Evolutionary conservation across 2,888 invertebrate genomes (phyloP), one percentile per base, ranked within the genome.

Genomic region (Isotomurus palustris): DNA sequence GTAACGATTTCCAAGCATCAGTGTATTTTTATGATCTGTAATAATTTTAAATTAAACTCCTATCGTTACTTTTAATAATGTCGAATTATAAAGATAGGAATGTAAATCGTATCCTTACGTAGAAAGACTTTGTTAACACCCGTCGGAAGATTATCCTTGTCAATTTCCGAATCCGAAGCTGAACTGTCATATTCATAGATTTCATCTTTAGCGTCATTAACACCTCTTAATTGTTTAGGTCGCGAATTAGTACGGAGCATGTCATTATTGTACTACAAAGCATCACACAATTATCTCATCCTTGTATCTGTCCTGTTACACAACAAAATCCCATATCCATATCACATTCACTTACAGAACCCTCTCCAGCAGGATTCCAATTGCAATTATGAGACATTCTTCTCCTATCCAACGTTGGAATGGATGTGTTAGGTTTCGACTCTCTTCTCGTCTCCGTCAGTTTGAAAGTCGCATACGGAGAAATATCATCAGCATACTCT

Each of bases 401-500:
- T 38, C 58, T 53, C 28, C 66, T 48, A 29, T 66, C 66, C 21
- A 66, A 45, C 10, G 64, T 64, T 32, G 61, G 53, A 24, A 60
- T 58, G 5, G 49, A 25, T 24, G 53, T 53, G 52, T 51, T 62
- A 48, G 58, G 59, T 38, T 64, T 47, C 8, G 64, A 60, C 29
- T 68, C 66, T 41, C 66, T 49, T 32, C 47, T 55, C 28, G 62
- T 58, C 47, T 68, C 66, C 43, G 62, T 66, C 69, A 81, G 75
- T 73, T 81, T 79, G 74, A 81, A 81, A 64, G 81, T 81, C 53
- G 81, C 82, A 73, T 82, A 82, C 51, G 82, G 81, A 74, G 81
- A 81, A 72, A 82, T 81, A 71, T 82, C 82, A 74, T 82, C 81
- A 43, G 81, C 80, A 73, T 80, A 81, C 74, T 81, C 81, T 74